Conservation (phyloP, 1,140 invertebrate species). For the Heliconius congener region DNA sequence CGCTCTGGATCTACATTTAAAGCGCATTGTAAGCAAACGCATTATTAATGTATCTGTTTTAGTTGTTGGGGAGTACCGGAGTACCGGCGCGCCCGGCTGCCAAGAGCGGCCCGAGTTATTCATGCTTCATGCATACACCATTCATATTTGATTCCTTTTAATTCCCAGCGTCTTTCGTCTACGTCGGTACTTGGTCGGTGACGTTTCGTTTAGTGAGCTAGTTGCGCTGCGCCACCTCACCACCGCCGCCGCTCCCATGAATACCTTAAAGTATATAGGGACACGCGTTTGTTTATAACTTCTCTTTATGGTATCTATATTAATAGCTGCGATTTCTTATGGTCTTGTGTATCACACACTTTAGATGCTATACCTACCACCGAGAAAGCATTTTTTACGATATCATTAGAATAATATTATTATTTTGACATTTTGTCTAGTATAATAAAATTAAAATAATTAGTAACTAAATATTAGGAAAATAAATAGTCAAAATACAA, state of each 20-base stretch:
- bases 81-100: slow-evolving; percentile 64
- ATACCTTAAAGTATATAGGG: slow-evolving; percentile 41
- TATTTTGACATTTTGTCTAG: too few relatives aligned
- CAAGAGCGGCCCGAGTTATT: slow-evolving; percentile 64
- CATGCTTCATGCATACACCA: slow-evolving; percentile 76
- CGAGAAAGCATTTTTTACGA: too few relatives aligned
- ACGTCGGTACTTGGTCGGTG: slow-evolving; percentile 47
- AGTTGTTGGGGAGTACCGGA: slow-evolving; percentile 65
- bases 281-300: slow-evolving; percentile 15
- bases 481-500: too few relatives aligned
- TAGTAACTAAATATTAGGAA: too few relatives aligned
- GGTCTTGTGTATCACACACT: too few relatives aligned
- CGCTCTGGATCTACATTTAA: slow-evolving; percentile 77
- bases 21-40: slow-evolving; percentile 79
- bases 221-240: slow-evolving; percentile 30
- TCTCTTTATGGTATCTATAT: background rate
- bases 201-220: slow-evolving; percentile 56
- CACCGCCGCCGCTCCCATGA: slow-evolving; percentile 39
- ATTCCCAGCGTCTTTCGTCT: slow-evolving; percentile 75
- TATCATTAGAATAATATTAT: too few relatives aligned
- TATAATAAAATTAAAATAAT: too few relatives aligned
- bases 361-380: too few relatives aligned
- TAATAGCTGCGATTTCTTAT: background rate
- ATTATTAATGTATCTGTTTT: slow-evolving; percentile 80
- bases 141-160: slow-evolving; percentile 81